A percentile compares a stretch with the other conserved stretches of the same genome.
These are phyloP conservation scores for Platycheirus albimanus DNA, from an alignment of 2,888 invertebrate species.

Conservation along the genomic window DNA sequence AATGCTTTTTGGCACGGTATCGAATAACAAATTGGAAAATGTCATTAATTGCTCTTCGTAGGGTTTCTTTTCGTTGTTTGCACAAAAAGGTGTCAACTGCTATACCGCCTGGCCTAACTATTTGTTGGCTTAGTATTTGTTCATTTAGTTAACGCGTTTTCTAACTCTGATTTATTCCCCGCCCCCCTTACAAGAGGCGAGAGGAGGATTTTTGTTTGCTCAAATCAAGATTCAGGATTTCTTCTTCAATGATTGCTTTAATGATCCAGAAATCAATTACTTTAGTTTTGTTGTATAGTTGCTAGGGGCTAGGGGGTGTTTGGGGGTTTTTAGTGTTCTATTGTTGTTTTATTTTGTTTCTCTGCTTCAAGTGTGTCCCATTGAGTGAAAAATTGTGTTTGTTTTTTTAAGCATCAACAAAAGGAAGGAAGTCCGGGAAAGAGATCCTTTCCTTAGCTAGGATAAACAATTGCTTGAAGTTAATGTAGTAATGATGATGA, in stretches of 20 bases:
- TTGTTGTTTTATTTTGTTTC: slow-evolving; percentile 10
- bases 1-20: slow-evolving; percentile 69
- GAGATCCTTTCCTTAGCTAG: not conserved
- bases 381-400: slow-evolving; percentile 54
- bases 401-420: slow-evolving; percentile 1
- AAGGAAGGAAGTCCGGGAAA: not conserved
- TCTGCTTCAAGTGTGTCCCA: slow-evolving; percentile 27
- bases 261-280: slow-evolving; percentile 56
- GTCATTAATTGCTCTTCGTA: slow-evolving; percentile 57
- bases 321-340: not conserved
- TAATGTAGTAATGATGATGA: too few species aligned
- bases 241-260: slow-evolving; percentile 48
- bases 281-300: slow-evolving; percentile 17
- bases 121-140: slow-evolving; percentile 17
- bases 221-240: slow-evolving; percentile 36
- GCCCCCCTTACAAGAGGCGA: not conserved
- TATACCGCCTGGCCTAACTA: slow-evolving; percentile 7
- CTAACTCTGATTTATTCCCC: not conserved
- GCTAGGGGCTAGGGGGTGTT: too few species aligned
- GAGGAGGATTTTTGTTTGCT: slow-evolving; percentile 22
- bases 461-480: slow-evolving; percentile 7
- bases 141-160: slow-evolving; percentile 12
- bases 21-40: slow-evolving; percentile 70
- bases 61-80: slow-evolving; percentile 45
- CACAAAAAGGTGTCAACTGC: slow-evolving; percentile 57